Percentiles rank a stretch among this genome's conserved stretches.
Evolutionary conservation across 2,888 invertebrate genomes (phyloP).

Genomic region (Timandra comae): DNA sequence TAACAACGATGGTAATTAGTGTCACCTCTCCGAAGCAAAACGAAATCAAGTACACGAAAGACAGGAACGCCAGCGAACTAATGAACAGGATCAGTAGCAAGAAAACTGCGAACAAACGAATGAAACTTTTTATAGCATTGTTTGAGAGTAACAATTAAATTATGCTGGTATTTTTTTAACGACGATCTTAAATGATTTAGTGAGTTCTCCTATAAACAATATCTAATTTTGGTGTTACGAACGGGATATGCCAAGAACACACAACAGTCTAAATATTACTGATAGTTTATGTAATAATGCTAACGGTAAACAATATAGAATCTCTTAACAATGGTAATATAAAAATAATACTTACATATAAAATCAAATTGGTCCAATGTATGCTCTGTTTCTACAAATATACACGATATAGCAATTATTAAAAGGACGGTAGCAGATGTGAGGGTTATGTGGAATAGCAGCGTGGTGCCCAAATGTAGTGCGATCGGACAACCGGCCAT

Average conservation of each 20-base stretch:
- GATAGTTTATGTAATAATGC: too few relatives aligned
- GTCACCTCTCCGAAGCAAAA: conserved; percentile 33
- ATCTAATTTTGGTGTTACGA: too few relatives aligned
- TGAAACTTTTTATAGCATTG: too few relatives aligned
- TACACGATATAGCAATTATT: conserved; percentile 25
- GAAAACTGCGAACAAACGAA: too few relatives aligned
- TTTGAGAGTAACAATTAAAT: too few relatives aligned
- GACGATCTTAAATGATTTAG: too few relatives aligned
- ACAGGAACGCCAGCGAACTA: conserved; percentile 79
- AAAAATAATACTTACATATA: conserved; percentile 36
- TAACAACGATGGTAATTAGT: conserved; percentile 25
- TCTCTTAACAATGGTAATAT: too few relatives aligned
- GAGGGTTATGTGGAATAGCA: conserved; percentile 65
- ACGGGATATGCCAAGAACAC: too few relatives aligned
- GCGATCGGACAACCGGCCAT: conserved; percentile 79
- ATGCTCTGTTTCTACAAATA: conserved; percentile 28
- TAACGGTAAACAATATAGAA: too few relatives aligned
- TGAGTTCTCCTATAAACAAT: too few relatives aligned
- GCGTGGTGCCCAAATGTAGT: conserved; percentile 80
- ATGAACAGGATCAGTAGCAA: conserved; percentile 74
- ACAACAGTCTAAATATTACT: too few relatives aligned
- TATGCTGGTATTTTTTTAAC: too few relatives aligned
- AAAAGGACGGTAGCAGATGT: conserved; percentile 40
- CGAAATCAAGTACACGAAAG: conserved; percentile 78
- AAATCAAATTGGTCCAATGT: conserved; percentile 33